Evolutionary conservation across 2,888 invertebrate genomes (phyloP).

Genomic region (Callimorpha dominula): DNA sequence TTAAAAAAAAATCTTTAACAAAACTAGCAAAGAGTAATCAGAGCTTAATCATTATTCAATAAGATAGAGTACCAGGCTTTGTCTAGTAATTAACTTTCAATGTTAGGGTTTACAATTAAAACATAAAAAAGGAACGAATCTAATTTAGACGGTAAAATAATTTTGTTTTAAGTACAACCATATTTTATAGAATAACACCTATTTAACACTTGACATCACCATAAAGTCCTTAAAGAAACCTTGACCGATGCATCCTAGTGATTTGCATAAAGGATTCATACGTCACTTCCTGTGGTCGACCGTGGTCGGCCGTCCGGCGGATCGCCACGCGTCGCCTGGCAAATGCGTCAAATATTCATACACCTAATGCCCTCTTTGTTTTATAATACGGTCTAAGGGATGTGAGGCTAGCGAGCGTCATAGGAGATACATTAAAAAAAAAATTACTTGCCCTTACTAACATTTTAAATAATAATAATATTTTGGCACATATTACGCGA

Average conservation of each 20-base stretch:
- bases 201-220: slow-evolving; percentile 4
- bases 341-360: slow-evolving; percentile 77
- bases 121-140: too few relatives aligned
- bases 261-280: slow-evolving; percentile 72
- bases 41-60: too few relatives aligned
- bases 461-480: too few relatives aligned
- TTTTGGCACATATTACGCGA: too few relatives aligned
- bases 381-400: slow-evolving; percentile 46
- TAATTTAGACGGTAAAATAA: neutral
- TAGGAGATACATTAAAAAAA: neutral
- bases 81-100: too few relatives aligned
- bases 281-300: slow-evolving; percentile 57
- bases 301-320: neutral
- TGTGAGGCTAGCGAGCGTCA: slow-evolving; percentile 11
- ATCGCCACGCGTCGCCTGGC: slow-evolving; percentile 65
- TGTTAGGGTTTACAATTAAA: too few relatives aligned
- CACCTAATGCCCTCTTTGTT: slow-evolving; percentile 61
- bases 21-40: too few relatives aligned
- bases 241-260: slow-evolving; percentile 62
- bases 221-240: slow-evolving; percentile 63
- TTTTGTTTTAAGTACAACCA: neutral
- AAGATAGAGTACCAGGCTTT: too few relatives aligned
- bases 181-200: neutral
- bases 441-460: too few relatives aligned
- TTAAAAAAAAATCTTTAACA: too few relatives aligned